Evolutionary conservation across 2,113 vertebrate species (phyloP), one percentile per base, ranked within the genome.

Genomic region (Plotosus lineatus): DNA sequence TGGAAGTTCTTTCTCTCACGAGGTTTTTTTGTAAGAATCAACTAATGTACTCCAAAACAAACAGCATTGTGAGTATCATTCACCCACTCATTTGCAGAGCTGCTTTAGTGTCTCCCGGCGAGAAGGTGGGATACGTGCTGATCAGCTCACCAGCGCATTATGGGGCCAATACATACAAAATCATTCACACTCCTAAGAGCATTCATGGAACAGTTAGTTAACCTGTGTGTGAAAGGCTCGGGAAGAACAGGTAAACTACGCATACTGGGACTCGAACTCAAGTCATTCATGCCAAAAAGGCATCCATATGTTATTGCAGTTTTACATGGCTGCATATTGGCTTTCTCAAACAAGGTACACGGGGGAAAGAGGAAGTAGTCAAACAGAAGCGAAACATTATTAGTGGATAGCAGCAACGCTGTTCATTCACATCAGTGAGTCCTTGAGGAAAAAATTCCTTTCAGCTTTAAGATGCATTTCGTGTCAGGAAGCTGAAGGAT

Each of bases 291-390:
- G n/a, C n/a, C n/a, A n/a, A n/a, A n/a, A n/a, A n/a, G n/a, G n/a
- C n/a, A n/a, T n/a, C n/a, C n/a, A n/a, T n/a, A n/a, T n/a, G n/a
- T n/a, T n/a, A n/a, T n/a, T n/a, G n/a, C n/a, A n/a, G n/a, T n/a
- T n/a, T 19, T 26, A 76, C 31, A 36, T 46, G 15, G 14, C 44
- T 31, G 8, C 51, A 58, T n/a, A 42, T 58, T 23, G 53, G 28
- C 17, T 44, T 26, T 26, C 38, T 61, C n/a, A 19, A 63, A 48
- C 40, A 77, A 33, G 42, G 48, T 31, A 58, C 38, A 23, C 44
- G 55, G 55, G 55, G 55, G 28, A 63, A 77, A 77, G 55, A 77
- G 56, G 75, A 77, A 28, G 19, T 42, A 60, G 21, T 28, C 23
- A 60, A 28, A 46, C 1, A 4, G n/a, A 58, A n/a, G 55, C 19